Evolutionary conservation across 1,140 invertebrate species (phyloP), one percentile per base, ranked within the genome.

Genomic region (Tetramorium simillimum): DNA sequence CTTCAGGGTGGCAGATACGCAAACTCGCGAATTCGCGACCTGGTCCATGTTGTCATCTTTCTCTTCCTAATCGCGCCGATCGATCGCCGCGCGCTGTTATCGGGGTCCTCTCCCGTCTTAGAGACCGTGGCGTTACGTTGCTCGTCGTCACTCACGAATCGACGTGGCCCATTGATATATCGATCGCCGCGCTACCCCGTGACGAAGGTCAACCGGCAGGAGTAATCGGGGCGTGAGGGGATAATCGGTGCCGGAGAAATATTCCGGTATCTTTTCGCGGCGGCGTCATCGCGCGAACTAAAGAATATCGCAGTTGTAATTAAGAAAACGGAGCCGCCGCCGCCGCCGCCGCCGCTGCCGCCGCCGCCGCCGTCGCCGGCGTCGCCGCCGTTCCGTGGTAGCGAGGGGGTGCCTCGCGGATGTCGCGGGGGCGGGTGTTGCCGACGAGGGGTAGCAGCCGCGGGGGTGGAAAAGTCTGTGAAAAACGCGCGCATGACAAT

Each of bases 401-500:
- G 56, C 60, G 84, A 86, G 87, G 86, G 86, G 75, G 77, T 73
- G 77, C 40, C 70, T 73, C 53, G 69, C 78, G 51, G 78, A 56
- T 70, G 65, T 62, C 62, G 89, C 77, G 87, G 89, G 91, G 82
- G 86, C 78, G 81, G 87, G 65, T 76, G 46, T 67, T 70, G 16
- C 60, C 60, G 65, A 77, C 86, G 88, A 82, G 69, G 85, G 86
- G 78, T 86, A 91, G 86, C 80, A 88, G 90, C 63, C 91, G 92
- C 90, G 92, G 92, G 94, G 95, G 92, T 95, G 94, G 94, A 94
- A 95, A 95, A 95, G 92, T 93, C 92, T 93, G 70, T 93, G 93
- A 95, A 95, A 95, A 95, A 95, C 93, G 93, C 93, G 95, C 95
- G 95, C 95, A 95, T 95, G 95, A 95, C 95, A 95, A 95, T 95